These are phyloP conservation scores for Hippocampus guttulatus DNA, from an alignment of 2,113 vertebrate genomes.

Conservation along the genomic window DNA sequence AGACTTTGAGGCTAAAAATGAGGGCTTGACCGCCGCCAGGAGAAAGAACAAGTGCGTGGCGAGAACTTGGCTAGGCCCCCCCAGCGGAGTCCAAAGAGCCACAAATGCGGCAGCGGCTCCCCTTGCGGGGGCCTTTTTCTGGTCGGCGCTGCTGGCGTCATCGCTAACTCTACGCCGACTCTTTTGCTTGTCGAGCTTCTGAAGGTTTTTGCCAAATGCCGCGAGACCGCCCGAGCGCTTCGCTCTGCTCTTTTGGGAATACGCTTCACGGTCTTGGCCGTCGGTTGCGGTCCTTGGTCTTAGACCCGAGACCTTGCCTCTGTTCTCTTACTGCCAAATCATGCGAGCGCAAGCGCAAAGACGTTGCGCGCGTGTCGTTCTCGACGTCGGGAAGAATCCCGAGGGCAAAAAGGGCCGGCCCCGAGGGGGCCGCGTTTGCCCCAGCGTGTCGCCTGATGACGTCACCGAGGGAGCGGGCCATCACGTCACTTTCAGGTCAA, in stretches of 20 bases:
- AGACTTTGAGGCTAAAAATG: slow-evolving; percentile 73
- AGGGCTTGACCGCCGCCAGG: slow-evolving; percentile 60
- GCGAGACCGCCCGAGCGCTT: not conserved
- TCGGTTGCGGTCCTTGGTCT: not conserved
- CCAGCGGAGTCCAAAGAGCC: slow-evolving; percentile 88
- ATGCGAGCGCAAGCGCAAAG: slow-evolving; percentile 33
- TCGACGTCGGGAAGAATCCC: slow-evolving; percentile 30
- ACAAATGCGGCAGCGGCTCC: slow-evolving; percentile 61
- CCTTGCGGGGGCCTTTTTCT: slow-evolving; percentile 33
- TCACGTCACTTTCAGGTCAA: no score
- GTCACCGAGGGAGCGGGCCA: no score
- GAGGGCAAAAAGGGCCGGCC: no score
- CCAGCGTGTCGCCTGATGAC: no score
- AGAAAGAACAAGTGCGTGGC: slow-evolving; percentile 89
- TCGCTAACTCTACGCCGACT: slow-evolving; percentile 78
- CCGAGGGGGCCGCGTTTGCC: no score
- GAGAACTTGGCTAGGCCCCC: slow-evolving; percentile 80
- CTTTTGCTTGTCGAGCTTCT: not conserved
- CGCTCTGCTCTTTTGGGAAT: not conserved
- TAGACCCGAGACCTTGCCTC: not conserved
- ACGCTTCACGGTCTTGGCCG: not conserved
- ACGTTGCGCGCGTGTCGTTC: slow-evolving; percentile 45
- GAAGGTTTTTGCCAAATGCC: not conserved
- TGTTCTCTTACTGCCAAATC: not conserved
- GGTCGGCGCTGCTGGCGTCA: slow-evolving; percentile 70